These are phyloP conservation scores for Hartigia nigra DNA, from an alignment of 2,888 invertebrate genomes.

Conservation along the genomic window DNA sequence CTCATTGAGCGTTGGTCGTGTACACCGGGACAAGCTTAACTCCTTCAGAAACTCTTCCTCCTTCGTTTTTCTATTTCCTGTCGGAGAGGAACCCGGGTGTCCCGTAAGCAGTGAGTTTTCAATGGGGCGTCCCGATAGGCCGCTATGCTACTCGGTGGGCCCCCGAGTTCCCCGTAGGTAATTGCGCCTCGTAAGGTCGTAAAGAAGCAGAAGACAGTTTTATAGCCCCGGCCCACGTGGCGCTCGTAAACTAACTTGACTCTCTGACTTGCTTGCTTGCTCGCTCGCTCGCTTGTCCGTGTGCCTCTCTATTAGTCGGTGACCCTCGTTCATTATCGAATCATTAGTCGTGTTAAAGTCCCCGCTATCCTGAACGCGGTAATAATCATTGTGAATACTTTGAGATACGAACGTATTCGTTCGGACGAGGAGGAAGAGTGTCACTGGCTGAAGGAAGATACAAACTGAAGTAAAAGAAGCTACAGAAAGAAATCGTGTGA, in stretches of 20 bases:
- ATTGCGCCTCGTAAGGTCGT: constrained; percentile 61
- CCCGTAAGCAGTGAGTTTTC: constrained; percentile 18
- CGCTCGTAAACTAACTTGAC: constrained; percentile 57
- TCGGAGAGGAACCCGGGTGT: constrained; percentile 4
- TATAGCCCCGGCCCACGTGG: constrained; percentile 68
- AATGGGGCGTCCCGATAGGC: constrained; percentile 47
- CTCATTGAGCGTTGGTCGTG: neutral
- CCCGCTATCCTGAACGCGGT: constrained; percentile 1
- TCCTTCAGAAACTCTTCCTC: constrained; percentile 17
- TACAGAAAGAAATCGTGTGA: neutral
- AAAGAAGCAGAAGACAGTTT: constrained; percentile 68
- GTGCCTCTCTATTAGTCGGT: constrained; percentile 21
- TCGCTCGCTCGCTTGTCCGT: constrained; percentile 25
- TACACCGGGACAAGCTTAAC: constrained; percentile 12
- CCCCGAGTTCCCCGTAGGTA: constrained; percentile 48
- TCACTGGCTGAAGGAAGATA: neutral
- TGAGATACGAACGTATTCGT: neutral
- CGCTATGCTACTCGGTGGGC: constrained; percentile 38
- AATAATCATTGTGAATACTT: neutral
- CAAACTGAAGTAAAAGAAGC: neutral
- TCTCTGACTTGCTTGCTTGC: constrained; percentile 25
- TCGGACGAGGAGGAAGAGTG: neutral
- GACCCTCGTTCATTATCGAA: constrained; percentile 42
- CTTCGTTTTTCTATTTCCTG: constrained; percentile 13
- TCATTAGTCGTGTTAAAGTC: constrained; percentile 22